phyloP scores from a whole-genome alignment of 2,888 invertebrate genomes.

The Pandemis heparana region DNA sequence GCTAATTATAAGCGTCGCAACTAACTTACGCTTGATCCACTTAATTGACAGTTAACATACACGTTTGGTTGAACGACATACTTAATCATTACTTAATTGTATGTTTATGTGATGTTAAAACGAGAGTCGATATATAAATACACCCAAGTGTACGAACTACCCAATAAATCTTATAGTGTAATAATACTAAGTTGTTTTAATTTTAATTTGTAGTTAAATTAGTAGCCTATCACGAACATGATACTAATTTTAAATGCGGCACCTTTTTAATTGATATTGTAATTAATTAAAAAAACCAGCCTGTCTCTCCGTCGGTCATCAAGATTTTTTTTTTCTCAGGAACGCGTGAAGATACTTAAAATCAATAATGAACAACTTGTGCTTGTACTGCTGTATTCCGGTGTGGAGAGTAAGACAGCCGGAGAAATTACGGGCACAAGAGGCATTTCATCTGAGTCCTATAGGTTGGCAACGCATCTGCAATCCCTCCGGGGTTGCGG shows the following conservation, averaged over 20 bases:
- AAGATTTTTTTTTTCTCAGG: too few relatives aligned
- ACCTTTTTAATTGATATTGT: too few relatives aligned
- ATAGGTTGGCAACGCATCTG: too few relatives aligned
- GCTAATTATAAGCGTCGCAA: constrained; percentile 36
- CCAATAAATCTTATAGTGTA: neutral
- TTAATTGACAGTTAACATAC: constrained; percentile 11
- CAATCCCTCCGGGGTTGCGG: too few relatives aligned
- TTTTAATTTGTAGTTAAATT: neutral
- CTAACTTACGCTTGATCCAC: constrained; percentile 11
- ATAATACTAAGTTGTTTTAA: neutral
- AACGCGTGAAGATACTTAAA: too few relatives aligned
- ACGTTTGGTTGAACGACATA: constrained; percentile 23
- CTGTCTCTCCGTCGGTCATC: too few relatives aligned
- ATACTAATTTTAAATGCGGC: neutral
- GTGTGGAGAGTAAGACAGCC: too few relatives aligned
- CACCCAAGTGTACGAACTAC: neutral
- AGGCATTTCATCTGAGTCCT: too few relatives aligned
- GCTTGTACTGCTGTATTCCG: too few relatives aligned
- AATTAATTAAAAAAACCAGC: too few relatives aligned
- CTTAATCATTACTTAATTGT: constrained; percentile 3
- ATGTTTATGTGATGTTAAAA: neutral
- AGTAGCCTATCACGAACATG: neutral
- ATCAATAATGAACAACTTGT: too few relatives aligned
- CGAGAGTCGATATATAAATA: neutral
- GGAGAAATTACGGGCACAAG: too few relatives aligned